Base-by-base conservation (phyloP, 2,113 vertebrate genomes). In the Microtus pennsylvanicus region DNA sequence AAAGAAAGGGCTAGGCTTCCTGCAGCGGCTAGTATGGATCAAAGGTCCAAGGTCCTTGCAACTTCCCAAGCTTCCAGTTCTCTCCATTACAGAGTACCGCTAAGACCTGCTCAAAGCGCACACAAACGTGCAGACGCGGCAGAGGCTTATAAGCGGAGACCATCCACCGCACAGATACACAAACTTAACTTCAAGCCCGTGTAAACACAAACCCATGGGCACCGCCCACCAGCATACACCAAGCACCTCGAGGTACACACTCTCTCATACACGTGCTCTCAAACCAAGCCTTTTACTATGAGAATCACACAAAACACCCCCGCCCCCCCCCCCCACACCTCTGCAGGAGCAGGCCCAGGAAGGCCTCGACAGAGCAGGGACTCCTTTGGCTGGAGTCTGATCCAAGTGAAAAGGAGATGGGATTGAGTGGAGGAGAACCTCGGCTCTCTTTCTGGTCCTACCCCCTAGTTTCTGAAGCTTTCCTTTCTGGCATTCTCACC, bases 311-410 rank as follows among this genome's bases (percentile, higher is more conserved):
- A 72, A 52, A 87, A 70, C 70, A 76, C 38, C 1, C 58, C 16
- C 58, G 4, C 58, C 19, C 58, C 16, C 58, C 19, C 55, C 42
- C 2, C 16, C 21, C n/a, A 22, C 21, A 10, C 52, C 33, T 17
- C 52, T 72, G 26, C 63, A 0, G 42, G 50, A 52, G 33, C 82
- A 0, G 22, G 38, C 47, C 52, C 0, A 0, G 35, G 19, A 89
- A 94, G 91, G 89, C 87, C 87, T 38, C 1, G 6, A 11, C 28
- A 1, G 4, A 5, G 70, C 80, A 21, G 50, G 21, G 86, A 75
- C 77, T 19, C 35, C 5, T 50, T 52, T 17, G 7, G 5, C 10
- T 5, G n/a, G 3, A 12, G 1, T 0, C 1, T 2, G 14, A 47
- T 14, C 42, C 3, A 0, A 16, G 28, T 5, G 7, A 42, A 55